A percentile compares a stretch with the other conserved stretches of the same genome.
Conservation (phyloP, 2,888 invertebrate species). For the Drosophila macrothrix region DNA sequence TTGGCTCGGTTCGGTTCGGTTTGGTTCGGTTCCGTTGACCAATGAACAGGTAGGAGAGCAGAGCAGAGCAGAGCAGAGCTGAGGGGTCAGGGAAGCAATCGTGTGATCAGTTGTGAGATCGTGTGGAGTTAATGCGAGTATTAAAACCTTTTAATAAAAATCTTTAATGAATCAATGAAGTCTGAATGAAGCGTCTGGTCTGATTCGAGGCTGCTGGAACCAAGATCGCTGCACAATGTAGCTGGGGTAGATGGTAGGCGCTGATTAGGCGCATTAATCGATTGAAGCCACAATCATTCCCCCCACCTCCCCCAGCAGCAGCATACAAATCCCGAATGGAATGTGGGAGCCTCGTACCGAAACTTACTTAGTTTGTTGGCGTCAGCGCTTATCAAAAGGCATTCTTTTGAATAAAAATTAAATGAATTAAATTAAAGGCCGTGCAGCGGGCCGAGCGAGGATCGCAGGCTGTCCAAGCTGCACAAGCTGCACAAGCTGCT, state of each 20-base stretch:
- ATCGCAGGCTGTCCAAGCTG: slow-evolving; percentile 32
- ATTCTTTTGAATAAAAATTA: slow-evolving; percentile 83
- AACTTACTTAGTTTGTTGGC: slow-evolving; percentile 67
- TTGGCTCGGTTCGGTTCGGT: slow-evolving; percentile 15
- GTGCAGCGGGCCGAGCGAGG: slow-evolving; percentile 25
- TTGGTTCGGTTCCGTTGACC: slow-evolving; percentile 32
- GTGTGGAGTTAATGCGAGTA: slow-evolving; percentile 84
- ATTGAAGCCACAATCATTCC: slow-evolving; percentile 83
- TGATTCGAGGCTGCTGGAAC: slow-evolving; percentile 17
- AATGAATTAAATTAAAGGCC: slow-evolving; percentile 83
- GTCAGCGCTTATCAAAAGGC: slow-evolving; percentile 75
- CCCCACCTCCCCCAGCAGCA: background rate
- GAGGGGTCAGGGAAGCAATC: slow-evolving; percentile 38
- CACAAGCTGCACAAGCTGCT: slow-evolving; percentile 33
- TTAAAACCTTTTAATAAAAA: slow-evolving; percentile 84
- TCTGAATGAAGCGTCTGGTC: slow-evolving; percentile 52
- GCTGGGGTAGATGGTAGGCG: slow-evolving; percentile 77
- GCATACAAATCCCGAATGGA: slow-evolving; percentile 54
- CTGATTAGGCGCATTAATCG: slow-evolving; percentile 83
- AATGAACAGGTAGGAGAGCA: slow-evolving; percentile 45
- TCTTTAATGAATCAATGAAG: slow-evolving; percentile 82
- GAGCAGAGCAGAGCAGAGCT: background rate
- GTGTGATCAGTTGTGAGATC: slow-evolving; percentile 78
- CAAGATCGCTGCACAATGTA: slow-evolving; percentile 58
- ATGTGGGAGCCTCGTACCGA: slow-evolving; percentile 68